Percentiles rank a stretch among this genome's conserved stretches.
Evolutionary conservation across 2,797 vertebrate genomes (phyloP).

Genomic region (Leptodactylus fallax): DNA sequence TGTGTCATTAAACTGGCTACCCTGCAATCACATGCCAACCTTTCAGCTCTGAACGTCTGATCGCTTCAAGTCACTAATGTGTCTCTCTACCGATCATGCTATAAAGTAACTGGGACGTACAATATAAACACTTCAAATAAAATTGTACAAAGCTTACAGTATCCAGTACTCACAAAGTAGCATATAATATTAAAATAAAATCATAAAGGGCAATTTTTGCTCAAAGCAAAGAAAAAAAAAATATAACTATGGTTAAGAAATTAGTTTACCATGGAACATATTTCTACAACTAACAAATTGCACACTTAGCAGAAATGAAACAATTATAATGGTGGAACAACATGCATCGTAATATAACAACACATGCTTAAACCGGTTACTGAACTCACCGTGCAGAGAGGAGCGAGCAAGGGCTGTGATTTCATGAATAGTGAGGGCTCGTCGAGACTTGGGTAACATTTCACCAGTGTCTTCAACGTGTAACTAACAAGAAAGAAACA

Average conservation of each 20-base stretch:
- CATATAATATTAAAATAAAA: background rate
- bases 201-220: background rate
- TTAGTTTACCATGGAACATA: background rate
- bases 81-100: background rate
- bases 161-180: too few relatives aligned
- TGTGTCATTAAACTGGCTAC: background rate
- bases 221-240: background rate
- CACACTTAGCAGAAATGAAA: background rate
- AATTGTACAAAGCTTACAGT: background rate
- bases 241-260: background rate
- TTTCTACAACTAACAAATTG: background rate
- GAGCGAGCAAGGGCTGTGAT: slow-evolving; percentile 95
- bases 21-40: background rate
- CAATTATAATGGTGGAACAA: background rate
- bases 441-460: slow-evolving; percentile 97
- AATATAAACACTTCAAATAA: background rate
- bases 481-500: slow-evolving; percentile 79
- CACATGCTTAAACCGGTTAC: background rate
- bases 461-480: slow-evolving; percentile 95
- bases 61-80: background rate
- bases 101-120: background rate
- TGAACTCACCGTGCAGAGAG: slow-evolving; percentile 87
- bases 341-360: background rate
- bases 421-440: slow-evolving; percentile 97
- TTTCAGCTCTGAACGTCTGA: background rate